A percentile compares a stretch with the other conserved stretches of the same genome.
phyloP scores from a whole-genome alignment of 1,140 invertebrate species.

The Ceratosolen fusciceps region DNA sequence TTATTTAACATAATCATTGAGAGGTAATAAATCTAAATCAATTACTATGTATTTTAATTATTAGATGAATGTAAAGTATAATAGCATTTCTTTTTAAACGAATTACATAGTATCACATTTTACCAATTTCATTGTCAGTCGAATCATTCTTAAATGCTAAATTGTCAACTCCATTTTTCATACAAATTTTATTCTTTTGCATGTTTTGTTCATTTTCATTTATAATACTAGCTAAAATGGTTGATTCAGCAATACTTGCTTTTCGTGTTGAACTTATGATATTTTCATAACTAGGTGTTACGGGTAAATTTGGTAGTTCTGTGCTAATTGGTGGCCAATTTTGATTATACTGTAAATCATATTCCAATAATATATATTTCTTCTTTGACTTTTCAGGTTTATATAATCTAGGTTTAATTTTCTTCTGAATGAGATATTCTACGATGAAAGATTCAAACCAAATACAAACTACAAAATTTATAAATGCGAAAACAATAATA shows the following conservation, averaged over 20 bases:
- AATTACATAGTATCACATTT: conserved; percentile 38
- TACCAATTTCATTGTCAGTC: conserved; percentile 14
- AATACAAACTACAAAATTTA: conserved; percentile 76
- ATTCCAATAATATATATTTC: conserved; percentile 71
- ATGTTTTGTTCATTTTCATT: conserved; percentile 39
- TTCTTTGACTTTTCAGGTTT: conserved; percentile 73
- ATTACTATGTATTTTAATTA: neutral
- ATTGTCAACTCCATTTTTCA: conserved; percentile 54
- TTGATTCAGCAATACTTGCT: conserved; percentile 23
- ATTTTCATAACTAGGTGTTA: conserved; percentile 57
- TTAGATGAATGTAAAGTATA: no score
- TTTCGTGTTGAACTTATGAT: conserved; percentile 48
- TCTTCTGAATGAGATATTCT: conserved; percentile 74
- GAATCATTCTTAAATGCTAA: conserved; percentile 46
- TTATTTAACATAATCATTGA: neutral
- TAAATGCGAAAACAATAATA: conserved; percentile 74
- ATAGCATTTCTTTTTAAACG: neutral
- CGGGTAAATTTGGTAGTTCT: conserved; percentile 51
- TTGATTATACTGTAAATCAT: conserved; percentile 61
- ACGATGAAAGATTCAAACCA: conserved; percentile 77
- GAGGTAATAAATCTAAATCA: neutral
- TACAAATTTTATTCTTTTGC: conserved; percentile 6
- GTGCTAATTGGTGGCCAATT: conserved; percentile 61
- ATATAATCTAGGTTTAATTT: conserved; percentile 71
- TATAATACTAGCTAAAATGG: conserved; percentile 30